These are phyloP conservation scores for Nesogale talazaci DNA, from an alignment of 2,113 vertebrate species.

Conservation along the genomic window DNA sequence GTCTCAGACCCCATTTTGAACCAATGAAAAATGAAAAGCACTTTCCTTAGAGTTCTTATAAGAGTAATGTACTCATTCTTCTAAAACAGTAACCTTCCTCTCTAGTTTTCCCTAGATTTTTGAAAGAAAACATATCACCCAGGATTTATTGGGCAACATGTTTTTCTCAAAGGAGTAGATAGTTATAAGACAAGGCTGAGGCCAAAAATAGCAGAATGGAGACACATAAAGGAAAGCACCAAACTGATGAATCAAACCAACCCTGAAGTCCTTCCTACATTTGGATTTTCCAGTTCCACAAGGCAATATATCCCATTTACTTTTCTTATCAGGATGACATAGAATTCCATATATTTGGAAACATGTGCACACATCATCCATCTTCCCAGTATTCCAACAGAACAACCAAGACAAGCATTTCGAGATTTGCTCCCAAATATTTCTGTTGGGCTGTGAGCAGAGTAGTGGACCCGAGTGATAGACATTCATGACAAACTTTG, in stretches of 20 bases:
- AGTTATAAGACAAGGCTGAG: background rate
- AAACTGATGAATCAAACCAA: background rate
- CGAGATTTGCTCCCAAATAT: background rate
- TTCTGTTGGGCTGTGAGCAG: too few relatives aligned
- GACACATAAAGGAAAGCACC: background rate
- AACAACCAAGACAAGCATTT: background rate
- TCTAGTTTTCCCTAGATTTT: background rate
- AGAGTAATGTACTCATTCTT: background rate
- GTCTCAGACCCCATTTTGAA: background rate
- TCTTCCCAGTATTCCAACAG: background rate
- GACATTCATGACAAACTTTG: background rate
- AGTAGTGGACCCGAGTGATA: background rate
- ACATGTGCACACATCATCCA: background rate
- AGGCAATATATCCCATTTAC: background rate
- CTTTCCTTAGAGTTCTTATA: background rate
- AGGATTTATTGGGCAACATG: background rate
- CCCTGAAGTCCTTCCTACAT: background rate
- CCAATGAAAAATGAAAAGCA: background rate
- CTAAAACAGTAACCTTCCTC: background rate
- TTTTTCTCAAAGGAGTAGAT: background rate
- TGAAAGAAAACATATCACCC: background rate
- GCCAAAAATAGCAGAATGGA: background rate
- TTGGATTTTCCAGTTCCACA: background rate
- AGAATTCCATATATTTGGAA: background rate
- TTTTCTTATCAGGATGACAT: background rate